Percentiles rank a stretch among this genome's conserved stretches.
Evolutionary conservation across 2,888 invertebrate species (phyloP).

Genomic region (Epinotia bilunana): DNA sequence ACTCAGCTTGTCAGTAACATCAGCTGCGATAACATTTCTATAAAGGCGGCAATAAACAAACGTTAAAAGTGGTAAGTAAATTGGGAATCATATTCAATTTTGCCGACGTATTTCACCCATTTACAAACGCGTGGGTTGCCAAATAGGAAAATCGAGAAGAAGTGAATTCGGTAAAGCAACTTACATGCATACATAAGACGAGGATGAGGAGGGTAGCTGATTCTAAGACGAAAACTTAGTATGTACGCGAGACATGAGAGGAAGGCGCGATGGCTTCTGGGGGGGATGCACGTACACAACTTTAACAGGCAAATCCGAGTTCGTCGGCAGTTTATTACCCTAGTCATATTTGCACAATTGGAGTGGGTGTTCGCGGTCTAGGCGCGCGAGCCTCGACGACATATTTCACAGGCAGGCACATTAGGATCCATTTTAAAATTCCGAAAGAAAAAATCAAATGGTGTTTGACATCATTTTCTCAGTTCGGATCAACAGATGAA

Average conservation of each 20-base stretch:
- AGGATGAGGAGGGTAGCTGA: constrained; percentile 56
- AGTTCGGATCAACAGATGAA: background rate
- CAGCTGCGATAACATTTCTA: background rate
- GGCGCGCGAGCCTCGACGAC: constrained; percentile 54
- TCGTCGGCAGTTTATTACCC: constrained; percentile 77
- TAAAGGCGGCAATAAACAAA: constrained; percentile 20
- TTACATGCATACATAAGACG: constrained; percentile 23
- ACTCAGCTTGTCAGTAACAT: constrained; percentile 12
- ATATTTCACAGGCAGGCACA: constrained; percentile 51
- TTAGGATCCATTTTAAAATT: constrained; percentile 45
- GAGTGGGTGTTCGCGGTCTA: constrained; percentile 73
- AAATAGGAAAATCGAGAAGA: constrained; percentile 20
- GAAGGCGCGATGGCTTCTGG: constrained; percentile 54
- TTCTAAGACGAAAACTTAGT: constrained; percentile 69
- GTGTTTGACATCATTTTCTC: background rate
- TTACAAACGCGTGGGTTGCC: constrained; percentile 25
- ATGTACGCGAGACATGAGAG: constrained; percentile 59
- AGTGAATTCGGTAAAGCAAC: constrained; percentile 26
- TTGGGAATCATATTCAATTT: constrained; percentile 23
- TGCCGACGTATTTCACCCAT: constrained; percentile 31
- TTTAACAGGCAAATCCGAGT: constrained; percentile 77
- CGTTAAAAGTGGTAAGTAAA: constrained; percentile 24
- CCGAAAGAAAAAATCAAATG: constrained; percentile 30
- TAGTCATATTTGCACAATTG: constrained; percentile 80
- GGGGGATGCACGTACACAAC: constrained; percentile 75